phyloP scores from a whole-genome alignment of 2,888 invertebrate species.

The Syritta pipiens region DNA sequence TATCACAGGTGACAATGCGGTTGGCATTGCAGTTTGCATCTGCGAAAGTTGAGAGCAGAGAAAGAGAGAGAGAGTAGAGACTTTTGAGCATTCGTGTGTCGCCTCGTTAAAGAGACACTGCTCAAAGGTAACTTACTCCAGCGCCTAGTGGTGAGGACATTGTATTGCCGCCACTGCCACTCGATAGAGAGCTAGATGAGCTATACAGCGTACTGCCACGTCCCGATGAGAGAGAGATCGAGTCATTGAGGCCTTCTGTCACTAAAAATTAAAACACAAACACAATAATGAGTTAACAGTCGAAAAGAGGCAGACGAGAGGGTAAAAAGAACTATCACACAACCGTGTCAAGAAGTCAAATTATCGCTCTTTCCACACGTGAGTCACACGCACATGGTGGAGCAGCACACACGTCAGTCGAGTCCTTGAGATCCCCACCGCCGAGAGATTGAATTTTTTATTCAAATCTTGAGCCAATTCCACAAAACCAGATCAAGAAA shows the following conservation, averaged over 20 bases:
- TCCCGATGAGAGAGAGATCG: conserved; percentile 75
- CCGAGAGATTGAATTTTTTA: conserved; percentile 15
- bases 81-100: conserved; percentile 61
- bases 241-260: conserved; percentile 75
- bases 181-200: conserved; percentile 80
- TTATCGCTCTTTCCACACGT: no score
- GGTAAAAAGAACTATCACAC: no score
- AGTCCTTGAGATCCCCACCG: not conserved
- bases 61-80: conserved; percentile 64
- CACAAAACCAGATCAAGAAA: conserved; percentile 23
- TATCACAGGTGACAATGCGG: conserved; percentile 78
- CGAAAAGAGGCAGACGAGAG: no score
- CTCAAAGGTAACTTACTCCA: conserved; percentile 75
- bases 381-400: not conserved
- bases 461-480: conserved; percentile 24
- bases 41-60: conserved; percentile 70
- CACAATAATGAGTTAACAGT: no score
- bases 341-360: no score
- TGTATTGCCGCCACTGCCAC: conserved; percentile 78
- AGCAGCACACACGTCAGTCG: not conserved
- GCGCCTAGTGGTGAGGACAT: conserved; percentile 79
- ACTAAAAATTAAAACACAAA: conserved; percentile 56
- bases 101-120: conserved; percentile 64
- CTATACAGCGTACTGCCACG: conserved; percentile 79
- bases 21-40: conserved; percentile 75